Evolutionary conservation across 2,888 invertebrate species (phyloP).

Genomic region (Drosophila niveifrons): DNA sequence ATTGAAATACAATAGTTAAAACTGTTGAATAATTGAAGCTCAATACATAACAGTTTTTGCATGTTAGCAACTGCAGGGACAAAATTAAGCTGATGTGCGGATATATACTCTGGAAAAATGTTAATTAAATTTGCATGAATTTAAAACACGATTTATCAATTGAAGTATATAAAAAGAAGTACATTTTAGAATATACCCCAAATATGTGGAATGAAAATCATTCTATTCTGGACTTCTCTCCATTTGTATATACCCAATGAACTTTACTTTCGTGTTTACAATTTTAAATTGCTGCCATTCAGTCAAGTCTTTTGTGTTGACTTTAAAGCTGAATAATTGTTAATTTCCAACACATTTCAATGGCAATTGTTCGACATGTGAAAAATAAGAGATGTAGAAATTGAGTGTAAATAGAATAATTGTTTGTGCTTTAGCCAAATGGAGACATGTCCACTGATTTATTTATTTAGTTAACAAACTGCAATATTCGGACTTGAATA

Average conservation of each 20-base stretch:
- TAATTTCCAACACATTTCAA: constrained; percentile 25
- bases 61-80: not conserved
- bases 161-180: no score
- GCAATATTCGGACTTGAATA: constrained; percentile 23
- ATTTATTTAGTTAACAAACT: constrained; percentile 23
- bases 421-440: constrained; percentile 9
- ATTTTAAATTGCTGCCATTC: not conserved
- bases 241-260: not conserved
- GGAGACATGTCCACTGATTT: constrained; percentile 15
- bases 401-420: constrained; percentile 13
- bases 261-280: not conserved
- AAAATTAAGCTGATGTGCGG: no score
- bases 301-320: not conserved
- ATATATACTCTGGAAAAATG: not conserved
- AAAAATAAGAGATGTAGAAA: not conserved
- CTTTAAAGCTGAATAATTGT: constrained; percentile 20
- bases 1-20: constrained; percentile 1
- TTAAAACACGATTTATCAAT: no score
- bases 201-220: no score
- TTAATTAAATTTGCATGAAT: no score
- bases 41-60: not conserved
- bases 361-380: constrained; percentile 3
- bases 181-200: no score
- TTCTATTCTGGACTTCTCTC: no score
- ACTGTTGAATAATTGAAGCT: constrained; percentile 15